Percentiles rank a stretch among this genome's conserved stretches.
Conservation (phyloP, 2,888 invertebrate genomes). For the Eupithecia insigniata region DNA sequence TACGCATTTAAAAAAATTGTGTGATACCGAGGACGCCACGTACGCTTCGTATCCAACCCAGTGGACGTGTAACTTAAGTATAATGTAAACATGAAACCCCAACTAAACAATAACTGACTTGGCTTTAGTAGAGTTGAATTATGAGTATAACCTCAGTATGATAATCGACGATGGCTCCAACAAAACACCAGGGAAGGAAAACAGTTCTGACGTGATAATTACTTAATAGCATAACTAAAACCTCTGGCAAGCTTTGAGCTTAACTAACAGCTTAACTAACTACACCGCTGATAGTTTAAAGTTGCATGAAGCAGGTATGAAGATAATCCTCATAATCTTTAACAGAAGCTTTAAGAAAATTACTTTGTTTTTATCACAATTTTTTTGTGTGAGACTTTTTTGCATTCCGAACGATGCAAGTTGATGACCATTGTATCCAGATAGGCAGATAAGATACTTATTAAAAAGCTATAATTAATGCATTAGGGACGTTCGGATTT, state of each 20-base stretch:
- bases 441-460: not conserved
- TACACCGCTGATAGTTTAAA: conserved; percentile 28
- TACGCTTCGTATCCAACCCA: no score
- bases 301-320: conserved; percentile 15
- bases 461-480: not conserved
- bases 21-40: no score
- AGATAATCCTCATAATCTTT: not conserved
- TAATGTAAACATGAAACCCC: not conserved
- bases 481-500: not conserved
- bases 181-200: conserved; percentile 14
- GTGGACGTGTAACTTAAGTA: not conserved
- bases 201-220: conserved; percentile 32
- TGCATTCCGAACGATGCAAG: not conserved
- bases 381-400: not conserved
- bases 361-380: not conserved
- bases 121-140: not conserved
- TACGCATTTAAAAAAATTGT: no score
- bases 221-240: conserved; percentile 44
- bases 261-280: conserved; percentile 40
- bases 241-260: conserved; percentile 46
- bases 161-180: not conserved
- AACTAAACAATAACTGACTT: not conserved
- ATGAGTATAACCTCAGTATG: not conserved
- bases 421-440: not conserved
- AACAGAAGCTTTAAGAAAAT: not conserved